Conservation (phyloP, 2,888 invertebrate genomes). For the Dastarcus helophoroides region DNA sequence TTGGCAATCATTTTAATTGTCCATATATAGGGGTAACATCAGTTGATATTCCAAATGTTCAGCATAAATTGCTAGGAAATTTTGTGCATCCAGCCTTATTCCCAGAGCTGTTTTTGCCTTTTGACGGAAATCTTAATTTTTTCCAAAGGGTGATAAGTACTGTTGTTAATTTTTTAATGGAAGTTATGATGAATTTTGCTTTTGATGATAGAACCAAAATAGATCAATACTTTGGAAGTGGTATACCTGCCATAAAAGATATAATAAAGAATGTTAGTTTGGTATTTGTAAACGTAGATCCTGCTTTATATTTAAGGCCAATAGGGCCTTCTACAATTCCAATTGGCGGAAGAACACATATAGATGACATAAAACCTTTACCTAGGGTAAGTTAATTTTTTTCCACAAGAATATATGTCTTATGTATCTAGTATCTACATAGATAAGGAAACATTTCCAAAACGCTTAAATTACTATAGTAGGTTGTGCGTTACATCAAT, state of each 20-base stretch:
- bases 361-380: not conserved
- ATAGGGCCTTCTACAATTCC: slow-evolving; percentile 1
- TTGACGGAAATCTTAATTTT: not conserved
- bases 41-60: not conserved
- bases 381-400: no score
- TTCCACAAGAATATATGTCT: no score
- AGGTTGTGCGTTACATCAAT: no score
- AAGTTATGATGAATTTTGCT: no score
- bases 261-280: no score
- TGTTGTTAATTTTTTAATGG: no score
- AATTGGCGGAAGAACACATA: not conserved
- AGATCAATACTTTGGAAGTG: not conserved
- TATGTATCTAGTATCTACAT: no score
- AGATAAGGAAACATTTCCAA: no score
- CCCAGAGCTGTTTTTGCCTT: slow-evolving; percentile 1
- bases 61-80: not conserved
- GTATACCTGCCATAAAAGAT: no score
- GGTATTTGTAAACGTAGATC: slow-evolving; percentile 1
- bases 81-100: not conserved
- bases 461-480: no score
- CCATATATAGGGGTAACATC: slow-evolving; percentile 29
- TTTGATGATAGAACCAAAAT: no score
- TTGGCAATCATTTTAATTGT: slow-evolving; percentile 26
- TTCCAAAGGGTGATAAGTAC: slow-evolving; percentile 1
- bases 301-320: slow-evolving; percentile 1